phyloP scores from a whole-genome alignment of 2,888 invertebrate species.

The Euclidia mi region DNA sequence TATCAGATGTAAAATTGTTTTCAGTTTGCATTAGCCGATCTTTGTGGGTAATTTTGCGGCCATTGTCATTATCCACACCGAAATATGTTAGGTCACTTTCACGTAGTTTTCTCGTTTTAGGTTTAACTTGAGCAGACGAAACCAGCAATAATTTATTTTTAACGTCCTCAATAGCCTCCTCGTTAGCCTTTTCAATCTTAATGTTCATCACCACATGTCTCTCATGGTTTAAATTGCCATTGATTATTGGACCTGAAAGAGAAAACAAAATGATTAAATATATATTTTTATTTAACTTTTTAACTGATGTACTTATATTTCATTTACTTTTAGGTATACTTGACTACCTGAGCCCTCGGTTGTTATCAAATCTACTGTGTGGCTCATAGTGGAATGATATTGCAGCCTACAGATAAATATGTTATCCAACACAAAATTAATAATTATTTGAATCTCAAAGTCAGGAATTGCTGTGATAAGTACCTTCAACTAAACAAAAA shows the following conservation, averaged over 20 bases:
- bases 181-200: constrained; percentile 31
- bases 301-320: too few relatives aligned
- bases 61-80: constrained; percentile 73
- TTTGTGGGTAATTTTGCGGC: constrained; percentile 41
- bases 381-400: too few relatives aligned
- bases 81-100: constrained; percentile 91
- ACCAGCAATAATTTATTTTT: constrained; percentile 67
- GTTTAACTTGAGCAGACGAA: constrained; percentile 67
- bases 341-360: too few relatives aligned
- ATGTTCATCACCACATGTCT: constrained; percentile 40
- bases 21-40: constrained; percentile 39
- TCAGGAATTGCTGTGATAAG: too few relatives aligned
- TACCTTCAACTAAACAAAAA: too few relatives aligned
- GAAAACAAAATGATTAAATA: too few relatives aligned
- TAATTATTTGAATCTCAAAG: too few relatives aligned
- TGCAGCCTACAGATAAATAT: too few relatives aligned
- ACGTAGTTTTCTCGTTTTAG: constrained; percentile 86
- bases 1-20: constrained; percentile 51
- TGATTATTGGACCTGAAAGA: constrained; percentile 58
- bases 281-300: too few relatives aligned
- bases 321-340: too few relatives aligned
- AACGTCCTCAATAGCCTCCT: constrained; percentile 43
- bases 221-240: constrained; percentile 42
- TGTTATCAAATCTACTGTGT: too few relatives aligned
- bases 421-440: too few relatives aligned